Base-by-base conservation (phyloP, 2,888 invertebrate genomes). In the Malachius bipustulatus region DNA sequence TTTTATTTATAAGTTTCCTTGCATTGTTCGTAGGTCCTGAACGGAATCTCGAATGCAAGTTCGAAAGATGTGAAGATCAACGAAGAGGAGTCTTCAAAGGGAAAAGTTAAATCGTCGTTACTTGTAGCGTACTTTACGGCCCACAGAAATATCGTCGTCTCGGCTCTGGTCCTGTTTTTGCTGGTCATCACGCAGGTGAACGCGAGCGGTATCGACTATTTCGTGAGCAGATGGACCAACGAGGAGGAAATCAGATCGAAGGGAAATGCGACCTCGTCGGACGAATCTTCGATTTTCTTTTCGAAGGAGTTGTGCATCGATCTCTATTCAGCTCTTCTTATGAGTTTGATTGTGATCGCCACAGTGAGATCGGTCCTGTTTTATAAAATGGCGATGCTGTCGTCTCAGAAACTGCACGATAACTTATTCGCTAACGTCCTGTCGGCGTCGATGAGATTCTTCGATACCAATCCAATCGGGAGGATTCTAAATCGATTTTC, bases 91-190 rank as follows among this genome's bases (percentile, higher is more conserved):
- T 29, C 27, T 8, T 32, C 33, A 4, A 27, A 32, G 12, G 33
- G 26, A 6, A 32, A 24, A 27, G 33, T 32, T 4, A 32, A 32
- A 26, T 13, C 14, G 6, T 14, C 12, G 4, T 6, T 14, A 12
- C 14, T 30, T 10, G 34, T 34, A 15, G 35, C 47, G 34, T 55
- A 54, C 34, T 38, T 51, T 14, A 41, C 40, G 30, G 42, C 52
- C 15, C 45, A 47, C 13, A 47, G 51, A 19, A 48, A 44, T 31
- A 27, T 37, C 10, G 44, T 38, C 32, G 29, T 41, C 4, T 34
- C 49, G 14, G 33, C 44, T 12, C 19, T 47, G 30, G 35, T 47
- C 16, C 35, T 45, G 16, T 35, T 42, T 3, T 38, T 47, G 16
- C 43, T 49, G 16, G 13, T 51, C 4, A 11, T 51, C 8, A 45